Evolutionary conservation across 2,113 vertebrate species (phyloP).

Genomic region (Microtus richardsoni): DNA sequence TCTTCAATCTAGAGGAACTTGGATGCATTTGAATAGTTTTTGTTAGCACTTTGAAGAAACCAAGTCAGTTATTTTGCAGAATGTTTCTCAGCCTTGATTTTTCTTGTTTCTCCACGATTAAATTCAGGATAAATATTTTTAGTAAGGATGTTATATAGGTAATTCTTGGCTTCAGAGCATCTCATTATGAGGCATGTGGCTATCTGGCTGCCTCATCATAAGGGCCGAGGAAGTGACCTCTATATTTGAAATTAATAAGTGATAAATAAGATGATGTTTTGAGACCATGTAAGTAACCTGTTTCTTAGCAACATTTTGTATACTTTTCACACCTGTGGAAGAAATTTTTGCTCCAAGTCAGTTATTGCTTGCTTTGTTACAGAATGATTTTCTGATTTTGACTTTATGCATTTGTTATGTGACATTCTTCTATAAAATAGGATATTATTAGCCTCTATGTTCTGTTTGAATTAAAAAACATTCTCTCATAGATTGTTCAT

Average conservation of each 20-base stretch:
- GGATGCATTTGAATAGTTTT: neutral
- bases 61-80: neutral
- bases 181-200: neutral
- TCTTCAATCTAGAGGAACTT: neutral
- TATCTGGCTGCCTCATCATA: neutral
- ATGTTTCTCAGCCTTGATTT: conserved; percentile 22
- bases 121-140: conserved; percentile 26
- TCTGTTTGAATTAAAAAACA: neutral
- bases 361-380: conserved; percentile 3
- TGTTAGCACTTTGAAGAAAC: neutral
- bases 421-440: neutral
- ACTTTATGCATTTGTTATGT: neutral
- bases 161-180: neutral
- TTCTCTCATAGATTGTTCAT: neutral
- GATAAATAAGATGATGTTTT: neutral
- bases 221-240: neutral
- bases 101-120: neutral
- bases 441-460: neutral
- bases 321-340: neutral
- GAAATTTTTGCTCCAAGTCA: neutral
- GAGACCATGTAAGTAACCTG: neutral
- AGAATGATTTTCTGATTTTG: neutral
- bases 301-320: neutral
- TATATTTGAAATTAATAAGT: conserved; percentile 38
- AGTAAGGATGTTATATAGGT: neutral